Conservation (phyloP, 2,888 invertebrate genomes). For the Conistra vaccinii region DNA sequence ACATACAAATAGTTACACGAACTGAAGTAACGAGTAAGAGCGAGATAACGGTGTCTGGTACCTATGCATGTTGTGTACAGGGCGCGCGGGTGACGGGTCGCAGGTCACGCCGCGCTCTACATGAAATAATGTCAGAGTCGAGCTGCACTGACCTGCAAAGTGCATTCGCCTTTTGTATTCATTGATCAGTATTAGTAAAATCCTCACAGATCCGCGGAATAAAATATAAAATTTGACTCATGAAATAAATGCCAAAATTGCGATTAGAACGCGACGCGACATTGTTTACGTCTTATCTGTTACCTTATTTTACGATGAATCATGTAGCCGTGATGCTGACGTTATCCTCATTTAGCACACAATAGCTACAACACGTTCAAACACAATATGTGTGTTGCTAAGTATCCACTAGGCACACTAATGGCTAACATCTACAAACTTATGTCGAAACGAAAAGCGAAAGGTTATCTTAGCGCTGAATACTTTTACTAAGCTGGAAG, state of each 20-base stretch:
- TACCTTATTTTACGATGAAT: constrained; percentile 53
- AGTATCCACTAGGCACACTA: constrained; percentile 12
- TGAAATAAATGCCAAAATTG: constrained; percentile 6
- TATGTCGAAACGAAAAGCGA: constrained; percentile 13
- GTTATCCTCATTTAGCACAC: constrained; percentile 48
- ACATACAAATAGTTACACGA: constrained; percentile 39
- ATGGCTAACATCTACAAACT: constrained; percentile 1
- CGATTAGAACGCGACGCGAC: constrained; percentile 11
- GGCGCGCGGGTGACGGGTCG: constrained; percentile 29
- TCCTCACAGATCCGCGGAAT: constrained; percentile 9
- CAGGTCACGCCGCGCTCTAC: constrained; percentile 44
- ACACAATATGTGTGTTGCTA: constrained; percentile 31
- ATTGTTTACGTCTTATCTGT: constrained; percentile 38
- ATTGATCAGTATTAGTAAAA: not conserved
- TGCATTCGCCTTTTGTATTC: constrained; percentile 45
- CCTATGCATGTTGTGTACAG: constrained; percentile 50
- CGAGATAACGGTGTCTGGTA: constrained; percentile 55
- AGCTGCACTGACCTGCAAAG: constrained; percentile 59
- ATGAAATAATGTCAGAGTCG: constrained; percentile 51
- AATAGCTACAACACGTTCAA: constrained; percentile 29
- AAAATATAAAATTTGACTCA: constrained; percentile 15
- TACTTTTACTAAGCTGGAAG: constrained; percentile 18
- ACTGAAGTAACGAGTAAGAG: constrained; percentile 40
- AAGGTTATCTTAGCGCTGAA: constrained; percentile 14
- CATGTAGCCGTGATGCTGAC: constrained; percentile 49